Evolutionary conservation across 2,113 vertebrate species (phyloP), one percentile per base, ranked within the genome.

Genomic region (Pollachius pollachius): DNA sequence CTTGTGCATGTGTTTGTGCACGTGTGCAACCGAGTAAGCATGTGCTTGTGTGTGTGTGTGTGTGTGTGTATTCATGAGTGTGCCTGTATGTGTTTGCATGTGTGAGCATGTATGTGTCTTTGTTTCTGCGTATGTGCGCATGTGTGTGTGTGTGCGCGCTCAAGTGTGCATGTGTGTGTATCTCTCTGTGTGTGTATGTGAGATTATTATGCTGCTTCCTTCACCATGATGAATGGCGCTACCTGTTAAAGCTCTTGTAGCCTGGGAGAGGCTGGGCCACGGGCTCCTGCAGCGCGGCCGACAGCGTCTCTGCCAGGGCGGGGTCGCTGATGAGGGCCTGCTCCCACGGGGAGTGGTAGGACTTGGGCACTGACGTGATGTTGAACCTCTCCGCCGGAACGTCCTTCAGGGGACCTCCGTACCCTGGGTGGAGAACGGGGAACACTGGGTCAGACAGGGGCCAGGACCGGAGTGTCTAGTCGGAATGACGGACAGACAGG

Each of bases 221-320:
- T 48, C 41, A 48, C 8, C 7, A 48, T 48, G 41, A 48, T 48
- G 11, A 48, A 48, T 48, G 41, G 1, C 41, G 11, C 11, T 94
- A 99, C 97, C 97, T 97, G 93, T 99, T 99, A 84, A 99, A 99
- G 85, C 95, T 97, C 78, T 94, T 96, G 86, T 94, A 99, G 41
- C 94, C 91, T 0, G 93, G 94, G 30, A 89, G 81, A 0, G 87
- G 68, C 73, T 75, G 92, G 67, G 91, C 90, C 79, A 93, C 92
- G 0, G 93, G 94, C 78, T 90, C 82, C 62, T 94, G 92, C 80
- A 95, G 80, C 81, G 86, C 89, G 4, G 90, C 80, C 74, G 90
- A 87, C 67, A 95, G 86, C 19, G 92, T 91, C 65, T 94, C 94
- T 60, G 93, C 79, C 59, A 96, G 90, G 78, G 92, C 89, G 0